Percentiles rank a stretch among this genome's conserved stretches.
These are phyloP conservation scores for Lagria hirta DNA, from an alignment of 2,888 invertebrate genomes.

Conservation along the genomic window DNA sequence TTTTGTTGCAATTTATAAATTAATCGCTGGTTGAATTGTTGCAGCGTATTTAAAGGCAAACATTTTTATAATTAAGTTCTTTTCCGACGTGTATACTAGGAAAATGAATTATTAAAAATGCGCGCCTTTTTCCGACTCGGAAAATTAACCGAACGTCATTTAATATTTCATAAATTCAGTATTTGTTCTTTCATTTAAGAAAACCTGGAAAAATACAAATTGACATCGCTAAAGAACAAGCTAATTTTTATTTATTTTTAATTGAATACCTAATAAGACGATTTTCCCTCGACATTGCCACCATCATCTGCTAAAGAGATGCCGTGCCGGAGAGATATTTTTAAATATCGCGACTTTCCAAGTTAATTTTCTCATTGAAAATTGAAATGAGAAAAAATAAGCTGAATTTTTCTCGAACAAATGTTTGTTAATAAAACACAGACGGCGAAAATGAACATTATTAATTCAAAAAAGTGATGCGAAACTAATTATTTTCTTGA, in stretches of 20 bases:
- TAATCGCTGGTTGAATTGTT: slow-evolving; percentile 19
- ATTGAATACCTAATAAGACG: slow-evolving; percentile 35
- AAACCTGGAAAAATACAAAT: slow-evolving; percentile 39
- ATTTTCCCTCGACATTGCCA: slow-evolving; percentile 26
- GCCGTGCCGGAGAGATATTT: slow-evolving; percentile 22
- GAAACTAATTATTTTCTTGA: slow-evolving; percentile 28
- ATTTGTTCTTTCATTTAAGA: slow-evolving; percentile 44
- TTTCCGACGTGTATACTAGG: slow-evolving; percentile 24
- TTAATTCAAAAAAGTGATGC: slow-evolving; percentile 28
- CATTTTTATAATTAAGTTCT: slow-evolving; percentile 30
- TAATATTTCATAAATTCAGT: slow-evolving; percentile 48
- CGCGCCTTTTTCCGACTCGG: slow-evolving; percentile 37
- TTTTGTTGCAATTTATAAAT: slow-evolving; percentile 24
- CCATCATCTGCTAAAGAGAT: slow-evolving; percentile 2
- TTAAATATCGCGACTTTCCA: slow-evolving; percentile 29
- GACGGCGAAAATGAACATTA: slow-evolving; percentile 29
- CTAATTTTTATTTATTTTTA: slow-evolving; percentile 41
- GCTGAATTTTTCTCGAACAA: slow-evolving; percentile 27
- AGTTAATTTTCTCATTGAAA: slow-evolving; percentile 32
- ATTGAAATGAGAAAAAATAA: slow-evolving; percentile 32
- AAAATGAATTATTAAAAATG: slow-evolving; percentile 38
- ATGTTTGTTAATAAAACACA: slow-evolving; percentile 30
- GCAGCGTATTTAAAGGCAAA: slow-evolving; percentile 14
- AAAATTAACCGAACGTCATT: slow-evolving; percentile 47
- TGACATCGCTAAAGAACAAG: slow-evolving; percentile 39